Base-by-base conservation (phyloP, 2,113 vertebrate genomes). In the Cebidichthys violaceus region DNA sequence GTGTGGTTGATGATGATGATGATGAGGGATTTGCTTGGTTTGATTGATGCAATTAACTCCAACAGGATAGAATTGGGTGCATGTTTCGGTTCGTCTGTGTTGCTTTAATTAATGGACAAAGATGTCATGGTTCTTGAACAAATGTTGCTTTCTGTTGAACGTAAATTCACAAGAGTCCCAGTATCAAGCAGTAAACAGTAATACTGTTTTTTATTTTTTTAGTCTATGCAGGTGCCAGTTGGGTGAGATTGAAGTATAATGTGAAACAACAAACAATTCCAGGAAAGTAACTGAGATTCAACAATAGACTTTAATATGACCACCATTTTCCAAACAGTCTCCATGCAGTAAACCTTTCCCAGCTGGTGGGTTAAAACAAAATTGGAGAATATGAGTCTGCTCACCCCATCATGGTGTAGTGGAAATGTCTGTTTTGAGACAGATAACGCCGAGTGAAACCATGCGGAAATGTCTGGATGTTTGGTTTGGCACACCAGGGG, bases 391-490 rank as follows among this genome's bases (percentile, higher is more conserved):
- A 62, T 72, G 29, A 18, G 29, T 10, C 45, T 47, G 41, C 57
- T 76, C 27, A 31, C 50, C 50, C 70, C 35, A 18, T 73, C 9
- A 7, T 17, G 57, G n/a, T 60, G 18, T 5, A 14, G 81, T 86
- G 90, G 85, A 92, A 90, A 88, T 68, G 87, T 85, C 83, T 93
- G 91, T 89, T 90, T 88, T 84, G 66, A 79, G 70, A 84, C 60
- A 67, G 89, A 92, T 89, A 91, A 83, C 24, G 57, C 70, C 24
- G 59, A 82, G 45, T 70, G 77, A 86, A 88, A 72, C 66, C 72
- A n/a, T 35, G 59, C 20, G 91, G 87, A 88, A 90, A 77, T 22
- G 52, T n/a, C 66, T 75, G 66, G 45, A 83, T 87, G 90, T 90
- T 91, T 86, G 55, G 72, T 79, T 88, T 91, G 88, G 86, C 81